These are phyloP conservation scores for Muraenolepis orangiensis DNA, from an alignment of 2,797 vertebrate species.

Conservation along the genomic window DNA sequence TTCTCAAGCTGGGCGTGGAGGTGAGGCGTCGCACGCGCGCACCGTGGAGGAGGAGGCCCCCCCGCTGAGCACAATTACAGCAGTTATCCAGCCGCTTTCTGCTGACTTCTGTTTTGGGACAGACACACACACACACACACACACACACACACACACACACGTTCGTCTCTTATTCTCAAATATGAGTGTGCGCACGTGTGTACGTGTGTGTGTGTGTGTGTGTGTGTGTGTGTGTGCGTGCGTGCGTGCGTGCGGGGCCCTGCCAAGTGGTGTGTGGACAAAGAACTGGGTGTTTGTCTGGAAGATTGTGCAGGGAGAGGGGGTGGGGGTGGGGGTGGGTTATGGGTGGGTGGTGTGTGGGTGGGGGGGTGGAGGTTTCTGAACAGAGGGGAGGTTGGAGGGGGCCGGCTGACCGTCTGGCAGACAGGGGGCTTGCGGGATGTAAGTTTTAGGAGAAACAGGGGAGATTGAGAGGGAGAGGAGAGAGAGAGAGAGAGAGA, in stretches of 20 bases:
- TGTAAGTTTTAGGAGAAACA: conserved; percentile 10
- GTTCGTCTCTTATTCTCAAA: conserved; percentile 52
- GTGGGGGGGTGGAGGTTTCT: conserved; percentile 31
- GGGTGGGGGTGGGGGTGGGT: conserved; percentile 43
- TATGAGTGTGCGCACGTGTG: conserved; percentile 39
- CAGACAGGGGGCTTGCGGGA: conserved; percentile 8
- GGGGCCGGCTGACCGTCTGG: conserved; percentile 41
- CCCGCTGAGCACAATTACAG: neutral
- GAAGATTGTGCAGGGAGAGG: conserved; percentile 50
- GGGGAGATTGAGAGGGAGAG: neutral
- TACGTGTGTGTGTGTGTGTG: neutral
- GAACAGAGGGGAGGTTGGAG: conserved; percentile 42
- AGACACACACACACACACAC: conserved; percentile 49
- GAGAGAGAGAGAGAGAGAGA: too few relatives aligned
- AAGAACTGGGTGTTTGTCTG: conserved; percentile 69
- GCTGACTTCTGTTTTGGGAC: conserved; percentile 38
- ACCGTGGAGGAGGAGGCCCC: too few relatives aligned
- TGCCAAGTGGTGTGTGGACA: conserved; percentile 58
- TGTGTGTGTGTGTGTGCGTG: conserved; percentile 42
- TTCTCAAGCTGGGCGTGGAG: neutral
- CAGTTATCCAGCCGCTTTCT: conserved; percentile 22
- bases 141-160: neutral
- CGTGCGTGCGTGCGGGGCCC: neutral
- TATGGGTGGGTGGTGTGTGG: conserved; percentile 35
- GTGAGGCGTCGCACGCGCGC: neutral